phyloP scores from a whole-genome alignment of 2,797 vertebrate species.

The Telmatherina bonti region DNA sequence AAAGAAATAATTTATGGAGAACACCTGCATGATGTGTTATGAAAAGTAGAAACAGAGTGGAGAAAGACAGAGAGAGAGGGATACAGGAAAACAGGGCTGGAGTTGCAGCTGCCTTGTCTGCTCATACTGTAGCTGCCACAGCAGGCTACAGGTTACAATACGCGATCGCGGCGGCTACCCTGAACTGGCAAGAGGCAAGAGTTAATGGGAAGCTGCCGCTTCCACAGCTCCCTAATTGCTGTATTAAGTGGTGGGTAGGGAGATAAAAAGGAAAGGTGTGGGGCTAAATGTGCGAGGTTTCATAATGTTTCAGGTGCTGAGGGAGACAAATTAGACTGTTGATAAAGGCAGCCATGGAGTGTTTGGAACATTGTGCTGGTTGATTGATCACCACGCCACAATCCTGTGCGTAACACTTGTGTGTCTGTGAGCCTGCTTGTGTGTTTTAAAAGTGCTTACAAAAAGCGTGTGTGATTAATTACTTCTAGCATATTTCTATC shows the following conservation, averaged over 20 bases:
- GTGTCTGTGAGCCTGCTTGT: conserved; percentile 30
- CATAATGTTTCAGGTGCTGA: conserved; percentile 71
- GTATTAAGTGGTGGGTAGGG: conserved; percentile 74
- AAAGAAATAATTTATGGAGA: conserved; percentile 44
- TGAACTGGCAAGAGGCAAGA: conserved; percentile 57
- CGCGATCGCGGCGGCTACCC: conserved; percentile 53
- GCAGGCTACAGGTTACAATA: conserved; percentile 51
- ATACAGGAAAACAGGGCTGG: conserved; percentile 14
- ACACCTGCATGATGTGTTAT: conserved; percentile 39
- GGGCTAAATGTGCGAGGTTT: conserved; percentile 73
- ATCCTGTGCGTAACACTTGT: conserved; percentile 20
- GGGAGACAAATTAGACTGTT: conserved; percentile 80
- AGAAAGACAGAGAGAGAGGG: neutral
- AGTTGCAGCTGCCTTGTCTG: conserved; percentile 18
- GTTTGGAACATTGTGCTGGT: conserved; percentile 59
- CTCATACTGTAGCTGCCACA: conserved; percentile 44
- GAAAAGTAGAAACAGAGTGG: conserved; percentile 36
- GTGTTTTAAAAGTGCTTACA: conserved; percentile 50
- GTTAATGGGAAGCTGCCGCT: conserved; percentile 70
- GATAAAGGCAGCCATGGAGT: conserved; percentile 69
- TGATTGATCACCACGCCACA: conserved; percentile 74
- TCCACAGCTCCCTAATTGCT: conserved; percentile 73
- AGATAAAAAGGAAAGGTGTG: conserved; percentile 75
- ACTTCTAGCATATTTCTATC: conserved; percentile 44
- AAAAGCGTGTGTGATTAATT: conserved; percentile 74